These are phyloP conservation scores for Cygnus atratus DNA, from an alignment of 2,113 vertebrate species.

Conservation along the genomic window DNA sequence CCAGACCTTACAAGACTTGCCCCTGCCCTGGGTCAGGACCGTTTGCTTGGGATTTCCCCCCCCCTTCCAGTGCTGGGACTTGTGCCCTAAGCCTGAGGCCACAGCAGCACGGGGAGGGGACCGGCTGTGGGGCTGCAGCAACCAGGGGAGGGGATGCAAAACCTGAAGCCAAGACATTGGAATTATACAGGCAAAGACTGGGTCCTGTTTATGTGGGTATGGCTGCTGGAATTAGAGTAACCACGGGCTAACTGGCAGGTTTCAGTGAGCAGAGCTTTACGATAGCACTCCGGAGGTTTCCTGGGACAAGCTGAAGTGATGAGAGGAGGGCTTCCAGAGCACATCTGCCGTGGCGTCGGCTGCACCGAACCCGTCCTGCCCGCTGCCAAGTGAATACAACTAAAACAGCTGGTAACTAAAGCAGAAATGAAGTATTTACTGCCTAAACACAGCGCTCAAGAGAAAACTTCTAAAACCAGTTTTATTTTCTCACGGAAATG, in stretches of 20 bases:
- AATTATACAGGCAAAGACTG: neutral
- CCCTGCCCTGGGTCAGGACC: accelerated
- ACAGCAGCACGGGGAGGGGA: neutral
- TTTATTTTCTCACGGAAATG: neutral
- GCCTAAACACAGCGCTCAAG: neutral
- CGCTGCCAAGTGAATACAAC: neutral
- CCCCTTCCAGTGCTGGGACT: neutral
- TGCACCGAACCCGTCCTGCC: neutral
- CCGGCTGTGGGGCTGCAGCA: neutral
- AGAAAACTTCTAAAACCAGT: neutral
- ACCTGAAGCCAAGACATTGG: neutral
- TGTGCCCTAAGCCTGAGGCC: neutral
- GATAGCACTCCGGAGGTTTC: neutral
- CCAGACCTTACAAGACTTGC: too few relatives aligned
- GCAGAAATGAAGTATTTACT: neutral
- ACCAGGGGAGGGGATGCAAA: neutral
- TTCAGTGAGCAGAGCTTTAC: neutral
- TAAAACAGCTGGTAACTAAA: neutral
- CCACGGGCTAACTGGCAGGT: accelerated
- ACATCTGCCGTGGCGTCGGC: neutral
- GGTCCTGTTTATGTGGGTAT: neutral
- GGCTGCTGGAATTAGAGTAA: neutral
- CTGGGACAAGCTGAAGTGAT: neutral
- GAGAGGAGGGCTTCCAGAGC: neutral
- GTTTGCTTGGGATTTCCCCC: neutral